phyloP scores from a whole-genome alignment of 2,113 vertebrate species.

The Melanocharis versteri region DNA sequence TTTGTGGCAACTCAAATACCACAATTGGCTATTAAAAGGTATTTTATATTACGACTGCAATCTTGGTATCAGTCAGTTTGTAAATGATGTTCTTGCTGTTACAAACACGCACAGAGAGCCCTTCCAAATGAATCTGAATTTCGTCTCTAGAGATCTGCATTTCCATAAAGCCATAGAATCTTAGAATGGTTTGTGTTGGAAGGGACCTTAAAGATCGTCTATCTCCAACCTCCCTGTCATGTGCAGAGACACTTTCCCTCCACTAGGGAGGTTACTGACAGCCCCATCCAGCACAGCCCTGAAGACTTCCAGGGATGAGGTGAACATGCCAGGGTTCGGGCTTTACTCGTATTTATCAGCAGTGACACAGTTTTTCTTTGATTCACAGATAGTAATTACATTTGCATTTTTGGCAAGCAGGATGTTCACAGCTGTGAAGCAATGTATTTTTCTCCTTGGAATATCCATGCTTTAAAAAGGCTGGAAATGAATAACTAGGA shows the following conservation, averaged over 20 bases:
- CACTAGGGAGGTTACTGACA: not conserved
- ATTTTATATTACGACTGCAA: not conserved
- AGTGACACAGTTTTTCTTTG: not conserved
- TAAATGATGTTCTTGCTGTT: not conserved
- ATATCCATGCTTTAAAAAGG: constrained; percentile 49
- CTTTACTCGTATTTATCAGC: not conserved
- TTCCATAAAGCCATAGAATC: not conserved
- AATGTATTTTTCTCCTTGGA: constrained; percentile 37
- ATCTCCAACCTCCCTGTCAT: not conserved
- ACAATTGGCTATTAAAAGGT: not conserved
- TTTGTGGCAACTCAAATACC: not conserved
- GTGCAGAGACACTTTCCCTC: not conserved
- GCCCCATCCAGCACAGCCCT: not conserved
- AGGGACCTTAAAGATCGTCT: not conserved
- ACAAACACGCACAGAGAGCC: not conserved
- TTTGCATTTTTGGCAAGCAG: constrained; percentile 38
- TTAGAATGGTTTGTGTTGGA: not conserved
- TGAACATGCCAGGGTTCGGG: not conserved
- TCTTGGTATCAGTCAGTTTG: not conserved
- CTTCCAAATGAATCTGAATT: not conserved
- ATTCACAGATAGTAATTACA: constrained; percentile 17
- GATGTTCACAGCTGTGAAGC: constrained; percentile 2
- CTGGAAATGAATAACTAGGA: constrained; percentile 50
- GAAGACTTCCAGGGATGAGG: not conserved
- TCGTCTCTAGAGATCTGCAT: not conserved